phyloP scores from a whole-genome alignment of 2,888 invertebrate genomes.

The Aromia moschata region DNA sequence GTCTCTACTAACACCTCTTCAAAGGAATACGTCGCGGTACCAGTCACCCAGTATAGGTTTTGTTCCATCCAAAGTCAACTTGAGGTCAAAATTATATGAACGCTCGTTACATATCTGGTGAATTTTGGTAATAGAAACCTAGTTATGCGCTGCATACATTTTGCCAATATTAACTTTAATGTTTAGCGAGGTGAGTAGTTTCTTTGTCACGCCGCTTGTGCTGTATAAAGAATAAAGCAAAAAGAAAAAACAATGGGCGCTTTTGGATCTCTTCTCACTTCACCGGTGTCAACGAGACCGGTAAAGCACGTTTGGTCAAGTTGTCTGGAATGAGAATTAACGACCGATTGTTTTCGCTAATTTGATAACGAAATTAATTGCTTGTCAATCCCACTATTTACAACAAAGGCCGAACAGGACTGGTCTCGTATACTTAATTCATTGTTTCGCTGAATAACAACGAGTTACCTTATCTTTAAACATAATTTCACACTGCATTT shows the following conservation, averaged over 20 bases:
- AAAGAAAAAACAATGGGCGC: background rate
- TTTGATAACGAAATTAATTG: constrained; percentile 62
- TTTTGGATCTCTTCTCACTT: background rate
- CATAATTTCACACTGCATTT: constrained; percentile 47
- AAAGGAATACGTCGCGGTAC: too few relatives aligned
- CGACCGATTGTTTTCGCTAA: constrained; percentile 59
- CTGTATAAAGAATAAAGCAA: background rate
- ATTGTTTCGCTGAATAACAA: constrained; percentile 31
- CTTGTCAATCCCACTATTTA: constrained; percentile 59
- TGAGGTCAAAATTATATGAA: too few relatives aligned
- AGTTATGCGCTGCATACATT: too few relatives aligned
- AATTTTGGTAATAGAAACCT: too few relatives aligned
- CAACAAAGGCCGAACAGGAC: constrained; percentile 52
- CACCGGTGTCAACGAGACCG: constrained; percentile 24
- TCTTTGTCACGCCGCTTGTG: too few relatives aligned
- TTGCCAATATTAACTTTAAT: too few relatives aligned
- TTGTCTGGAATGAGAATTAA: constrained; percentile 49
- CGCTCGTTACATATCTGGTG: too few relatives aligned
- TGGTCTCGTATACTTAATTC: constrained; percentile 32
- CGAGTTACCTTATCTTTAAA: constrained; percentile 35
- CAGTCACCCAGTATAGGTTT: too few relatives aligned
- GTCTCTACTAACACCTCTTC: too few relatives aligned
- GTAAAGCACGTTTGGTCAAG: constrained; percentile 43
- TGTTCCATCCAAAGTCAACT: too few relatives aligned
- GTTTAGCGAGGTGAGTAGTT: too few relatives aligned